Evolutionary conservation across 2,888 invertebrate genomes (phyloP), one percentile per base, ranked within the genome.

Genomic region (Acronicta psi): DNA sequence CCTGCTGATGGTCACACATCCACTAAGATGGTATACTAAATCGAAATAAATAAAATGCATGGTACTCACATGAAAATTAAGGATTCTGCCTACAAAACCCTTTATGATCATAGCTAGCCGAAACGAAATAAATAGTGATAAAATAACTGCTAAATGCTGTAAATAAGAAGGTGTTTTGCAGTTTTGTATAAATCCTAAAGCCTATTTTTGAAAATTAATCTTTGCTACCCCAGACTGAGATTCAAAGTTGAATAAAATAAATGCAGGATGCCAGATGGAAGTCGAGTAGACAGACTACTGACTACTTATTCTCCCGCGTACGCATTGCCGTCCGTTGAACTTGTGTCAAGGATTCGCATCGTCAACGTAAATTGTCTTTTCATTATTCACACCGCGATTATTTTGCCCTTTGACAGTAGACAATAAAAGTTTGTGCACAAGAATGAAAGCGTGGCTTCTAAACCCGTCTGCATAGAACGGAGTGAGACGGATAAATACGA

Each of bases 301-400:
- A 20, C 34, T 31, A 57, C 59, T 51, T 40, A 38, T 18, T 46
- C 29, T 56, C 63, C 67, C 68, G 71, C 72, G 71, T 79, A 85
- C 84, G 83, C 85, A 73, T 38, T 34, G 34, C n/a, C 83, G 90
- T 87, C 82, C 88, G 82, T 90, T 90, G 89, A 91, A 90, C 89
- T 86, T 82, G 73, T 80, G 81, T 56, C 66, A 79, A 85, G 88
- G 83, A 89, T 88, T 90, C 86, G 82, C 85, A 83, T 86, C 86
- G 85, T 85, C 85, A 82, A 89, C 90, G 89, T 87, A 90, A 90
- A 91, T 89, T 89, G 90, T 90, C 88, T 90, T 90, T 92, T 87
- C 89, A 91, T 91, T 91, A 91, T 91, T 91, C 90, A 92, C 88
- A 83, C 88, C 76, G 85, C 85, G 86, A 91, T 89, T 88, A 89